Evolutionary conservation across 2,888 invertebrate species (phyloP), one percentile per base, ranked within the genome.

Genomic region (Cybosia mesomella): DNA sequence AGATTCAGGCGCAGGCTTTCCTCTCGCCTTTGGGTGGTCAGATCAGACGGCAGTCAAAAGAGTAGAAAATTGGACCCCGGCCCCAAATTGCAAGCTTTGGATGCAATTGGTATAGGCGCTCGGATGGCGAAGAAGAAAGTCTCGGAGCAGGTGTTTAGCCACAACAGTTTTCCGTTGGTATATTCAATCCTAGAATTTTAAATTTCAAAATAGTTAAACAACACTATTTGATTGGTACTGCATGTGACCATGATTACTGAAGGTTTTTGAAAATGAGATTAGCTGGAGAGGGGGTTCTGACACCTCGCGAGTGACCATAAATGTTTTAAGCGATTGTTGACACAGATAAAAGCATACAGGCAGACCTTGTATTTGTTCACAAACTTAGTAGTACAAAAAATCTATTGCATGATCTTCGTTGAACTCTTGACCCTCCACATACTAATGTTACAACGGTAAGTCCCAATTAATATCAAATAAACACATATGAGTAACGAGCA

Each of bases 401-500:
- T 49, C 49, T 49, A 49, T 49, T 49, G 49, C 49, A n/a, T 49
- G 49, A 49, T 49, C 49, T 49, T 49, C 49, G 49, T 49, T 49
- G 49, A 49, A n/a, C 49, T 49, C 49, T 18, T 49, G 49, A 49
- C 49, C 49, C 49, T 9, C 18, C n/a, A 49, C 49, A 49, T n/a
- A 49, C 18, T n/a, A 49, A 49, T 49, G n/a, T n/a, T 49, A 49
- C 49, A 49, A 49, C 49, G 49, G 49, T 49, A 49, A 49, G 49
- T 49, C 49, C 28, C n/a, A 63, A 55, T 63, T 36, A 39, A 64
- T 36, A 21, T 58, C 18, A 57, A 39, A 67, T 55, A 24, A 43
- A 34, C 18, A 28, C 24, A 36, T 39, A 54, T 58, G 32, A 39
- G n/a, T 21, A 15, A 54, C 39, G 32, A 22, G 24, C 49, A 15